phyloP scores from a whole-genome alignment of 2,797 vertebrate genomes.

The Anabacerthia variegaticeps region DNA sequence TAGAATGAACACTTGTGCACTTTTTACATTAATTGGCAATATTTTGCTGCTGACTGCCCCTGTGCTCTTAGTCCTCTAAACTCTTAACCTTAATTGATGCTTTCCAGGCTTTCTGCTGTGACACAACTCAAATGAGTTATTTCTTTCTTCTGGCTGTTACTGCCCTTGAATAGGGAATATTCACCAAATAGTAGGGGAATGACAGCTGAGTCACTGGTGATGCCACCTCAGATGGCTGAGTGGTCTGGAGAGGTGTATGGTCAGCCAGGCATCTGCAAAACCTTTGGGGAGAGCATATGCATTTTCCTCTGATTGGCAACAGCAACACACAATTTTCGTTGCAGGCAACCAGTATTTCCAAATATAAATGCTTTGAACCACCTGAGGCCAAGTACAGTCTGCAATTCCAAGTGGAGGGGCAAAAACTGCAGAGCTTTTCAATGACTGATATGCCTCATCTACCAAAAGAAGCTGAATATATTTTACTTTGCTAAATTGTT shows the following conservation, averaged over 20 bases:
- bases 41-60: slow-evolving; percentile 47
- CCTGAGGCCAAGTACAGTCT: neutral
- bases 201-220: neutral
- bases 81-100: slow-evolving; percentile 4
- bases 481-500: neutral
- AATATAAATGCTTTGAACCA: neutral
- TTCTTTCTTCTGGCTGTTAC: neutral
- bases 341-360: neutral
- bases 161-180: neutral
- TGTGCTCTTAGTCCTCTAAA: neutral
- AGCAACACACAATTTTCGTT: neutral
- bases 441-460: neutral
- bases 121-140: neutral
- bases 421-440: neutral
- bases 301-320: neutral
- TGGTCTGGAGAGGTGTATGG: neutral
- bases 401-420: neutral
- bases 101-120: neutral
- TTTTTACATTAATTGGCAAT: slow-evolving; percentile 36
- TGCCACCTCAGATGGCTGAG: neutral
- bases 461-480: neutral
- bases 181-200: neutral
- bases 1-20: neutral
- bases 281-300: neutral
- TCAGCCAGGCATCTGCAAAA: neutral